Evolutionary conservation across 2,888 invertebrate genomes (phyloP).

Genomic region (Hoplodrina blanda): DNA sequence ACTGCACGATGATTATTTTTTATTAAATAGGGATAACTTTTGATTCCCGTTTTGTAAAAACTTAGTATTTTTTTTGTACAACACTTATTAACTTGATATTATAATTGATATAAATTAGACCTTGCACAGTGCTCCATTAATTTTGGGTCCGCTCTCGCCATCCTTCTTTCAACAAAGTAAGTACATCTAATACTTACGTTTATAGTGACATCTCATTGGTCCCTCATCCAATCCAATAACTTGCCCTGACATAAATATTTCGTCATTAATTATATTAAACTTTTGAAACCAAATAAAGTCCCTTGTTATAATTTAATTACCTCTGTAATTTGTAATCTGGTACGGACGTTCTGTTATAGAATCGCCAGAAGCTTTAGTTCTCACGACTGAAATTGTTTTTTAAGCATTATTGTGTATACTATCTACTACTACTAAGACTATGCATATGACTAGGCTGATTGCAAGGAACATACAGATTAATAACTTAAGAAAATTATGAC

Average conservation of each 20-base stretch:
- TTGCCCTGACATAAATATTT: conserved; percentile 45
- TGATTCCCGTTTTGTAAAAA: too few species aligned
- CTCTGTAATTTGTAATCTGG: not conserved
- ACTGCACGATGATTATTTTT: too few species aligned
- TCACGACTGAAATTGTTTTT: conserved; percentile 20
- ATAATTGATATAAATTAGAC: too few species aligned
- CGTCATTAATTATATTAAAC: not conserved
- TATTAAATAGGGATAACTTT: too few species aligned
- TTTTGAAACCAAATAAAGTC: not conserved
- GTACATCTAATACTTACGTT: conserved; percentile 48
- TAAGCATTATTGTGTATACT: not conserved
- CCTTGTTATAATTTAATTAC: conserved; percentile 7
- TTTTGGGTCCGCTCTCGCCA: too few species aligned
- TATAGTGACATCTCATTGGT: conserved; percentile 58
- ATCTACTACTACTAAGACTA: not conserved
- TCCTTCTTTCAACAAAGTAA: too few species aligned
- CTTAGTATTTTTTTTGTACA: too few species aligned
- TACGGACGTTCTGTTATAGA: conserved; percentile 35
- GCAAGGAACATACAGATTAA: not conserved
- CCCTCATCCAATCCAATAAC: not conserved
- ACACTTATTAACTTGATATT: too few species aligned
- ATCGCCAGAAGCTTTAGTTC: not conserved
- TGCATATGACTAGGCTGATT: not conserved
- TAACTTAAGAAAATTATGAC: not conserved
- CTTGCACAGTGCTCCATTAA: too few species aligned